Evolutionary conservation across 2,113 vertebrate genomes (phyloP).

Genomic region (Rhabdomys dilectus): DNA sequence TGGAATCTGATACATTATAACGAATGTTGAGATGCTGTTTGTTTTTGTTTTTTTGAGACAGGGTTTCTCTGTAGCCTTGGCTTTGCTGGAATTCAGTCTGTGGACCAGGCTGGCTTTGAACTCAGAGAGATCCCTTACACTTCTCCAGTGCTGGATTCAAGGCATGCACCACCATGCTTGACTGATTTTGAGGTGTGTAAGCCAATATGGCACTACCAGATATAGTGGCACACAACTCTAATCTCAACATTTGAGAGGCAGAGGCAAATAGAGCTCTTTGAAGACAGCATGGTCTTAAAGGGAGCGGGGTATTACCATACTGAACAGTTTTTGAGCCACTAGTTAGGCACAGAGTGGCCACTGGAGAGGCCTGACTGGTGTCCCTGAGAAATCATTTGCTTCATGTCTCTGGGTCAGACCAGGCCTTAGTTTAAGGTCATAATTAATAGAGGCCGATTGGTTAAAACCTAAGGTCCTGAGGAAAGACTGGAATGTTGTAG

Average conservation of each 20-base stretch:
- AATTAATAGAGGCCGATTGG: neutral
- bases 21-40: neutral
- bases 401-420: neutral
- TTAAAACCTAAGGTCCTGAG: neutral
- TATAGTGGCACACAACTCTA: neutral
- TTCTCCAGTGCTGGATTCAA: too few relatives aligned
- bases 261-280: neutral
- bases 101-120: too few relatives aligned
- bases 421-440: neutral
- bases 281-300: neutral
- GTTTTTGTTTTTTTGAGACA: neutral
- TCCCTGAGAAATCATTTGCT: neutral
- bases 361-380: neutral
- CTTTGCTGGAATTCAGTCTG: too few relatives aligned
- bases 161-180: neutral
- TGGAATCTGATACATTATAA: conserved; percentile 4
- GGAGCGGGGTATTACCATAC: neutral
- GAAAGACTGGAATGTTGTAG: neutral
- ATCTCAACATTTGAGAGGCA: neutral
- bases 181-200: neutral
- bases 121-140: too few relatives aligned
- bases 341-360: neutral
- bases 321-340: neutral
- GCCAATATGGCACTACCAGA: neutral
- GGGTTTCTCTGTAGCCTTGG: too few relatives aligned